Conservation (phyloP, 2,797 vertebrate genomes). For the Pipistrellus pygmaeus region DNA sequence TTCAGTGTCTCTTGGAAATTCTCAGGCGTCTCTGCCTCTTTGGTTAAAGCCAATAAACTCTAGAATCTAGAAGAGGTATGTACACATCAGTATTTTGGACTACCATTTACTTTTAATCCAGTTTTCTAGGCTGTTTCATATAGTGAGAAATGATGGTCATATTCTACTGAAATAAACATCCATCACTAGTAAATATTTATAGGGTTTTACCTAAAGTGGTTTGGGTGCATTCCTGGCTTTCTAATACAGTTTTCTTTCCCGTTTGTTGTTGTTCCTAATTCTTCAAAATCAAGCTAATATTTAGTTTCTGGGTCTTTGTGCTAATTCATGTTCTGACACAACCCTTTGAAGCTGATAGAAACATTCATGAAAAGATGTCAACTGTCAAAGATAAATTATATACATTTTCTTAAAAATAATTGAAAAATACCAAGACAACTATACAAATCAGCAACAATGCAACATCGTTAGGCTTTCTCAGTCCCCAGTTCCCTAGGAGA, state of each 20-base stretch:
- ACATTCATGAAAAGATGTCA: not conserved
- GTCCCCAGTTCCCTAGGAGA: not conserved
- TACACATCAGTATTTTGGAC: not conserved
- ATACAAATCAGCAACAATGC: not conserved
- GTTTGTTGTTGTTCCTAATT: not conserved
- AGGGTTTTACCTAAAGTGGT: not conserved
- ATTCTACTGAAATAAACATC: not conserved
- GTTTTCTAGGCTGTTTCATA: not conserved
- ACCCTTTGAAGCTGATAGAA: not conserved
- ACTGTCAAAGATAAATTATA: not conserved
- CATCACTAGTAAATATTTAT: not conserved
- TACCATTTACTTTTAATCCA: not conserved
- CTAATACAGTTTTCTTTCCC: not conserved
- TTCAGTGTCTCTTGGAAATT: not conserved
- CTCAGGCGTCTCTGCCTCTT: not conserved
- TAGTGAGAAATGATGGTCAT: not conserved
- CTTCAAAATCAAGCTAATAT: not conserved
- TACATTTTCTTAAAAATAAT: not conserved
- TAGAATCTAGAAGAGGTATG: not conserved
- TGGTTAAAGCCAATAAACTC: not conserved
- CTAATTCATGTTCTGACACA: not conserved
- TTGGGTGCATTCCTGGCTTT: not conserved
- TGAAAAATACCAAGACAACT: not conserved
- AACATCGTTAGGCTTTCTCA: not conserved
- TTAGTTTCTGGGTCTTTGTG: not conserved